A percentile compares a stretch with the other conserved stretches of the same genome.
Conservation (phyloP, 2,113 vertebrate species). For the Athene noctua region DNA sequence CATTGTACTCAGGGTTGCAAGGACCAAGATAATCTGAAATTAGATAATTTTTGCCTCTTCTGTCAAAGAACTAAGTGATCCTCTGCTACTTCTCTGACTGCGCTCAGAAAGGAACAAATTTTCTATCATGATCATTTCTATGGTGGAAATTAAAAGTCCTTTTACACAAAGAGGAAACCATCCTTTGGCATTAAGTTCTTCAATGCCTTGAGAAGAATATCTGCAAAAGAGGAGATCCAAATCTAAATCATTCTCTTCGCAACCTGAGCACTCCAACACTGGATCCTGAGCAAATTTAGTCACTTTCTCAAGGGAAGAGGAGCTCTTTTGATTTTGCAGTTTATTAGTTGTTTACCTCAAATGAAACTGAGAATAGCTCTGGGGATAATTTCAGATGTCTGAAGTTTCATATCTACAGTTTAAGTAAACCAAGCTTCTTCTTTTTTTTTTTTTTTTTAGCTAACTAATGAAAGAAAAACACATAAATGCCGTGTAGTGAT, state of each 20-base stretch:
- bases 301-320: neutral
- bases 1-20: neutral
- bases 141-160: neutral
- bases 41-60: neutral
- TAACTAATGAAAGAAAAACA: neutral
- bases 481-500: neutral
- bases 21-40: neutral
- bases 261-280: neutral
- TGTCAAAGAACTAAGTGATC: neutral
- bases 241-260: neutral
- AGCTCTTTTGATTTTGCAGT: neutral
- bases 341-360: neutral
- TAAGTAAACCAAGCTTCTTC: neutral
- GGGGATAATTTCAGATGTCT: neutral
- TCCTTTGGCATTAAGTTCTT: neutral
- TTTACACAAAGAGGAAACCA: neutral
- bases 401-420: neutral
- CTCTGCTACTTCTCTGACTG: neutral
- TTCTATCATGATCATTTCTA: neutral
- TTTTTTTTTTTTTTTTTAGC: neutral
- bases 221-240: neutral
- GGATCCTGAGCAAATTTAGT: neutral
- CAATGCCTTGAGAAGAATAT: neutral
- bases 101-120: neutral
- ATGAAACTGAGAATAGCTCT: neutral